These are phyloP conservation scores for Poeciliopsis prolifica DNA, from an alignment of 2,113 vertebrate genomes.

Conservation along the genomic window DNA sequence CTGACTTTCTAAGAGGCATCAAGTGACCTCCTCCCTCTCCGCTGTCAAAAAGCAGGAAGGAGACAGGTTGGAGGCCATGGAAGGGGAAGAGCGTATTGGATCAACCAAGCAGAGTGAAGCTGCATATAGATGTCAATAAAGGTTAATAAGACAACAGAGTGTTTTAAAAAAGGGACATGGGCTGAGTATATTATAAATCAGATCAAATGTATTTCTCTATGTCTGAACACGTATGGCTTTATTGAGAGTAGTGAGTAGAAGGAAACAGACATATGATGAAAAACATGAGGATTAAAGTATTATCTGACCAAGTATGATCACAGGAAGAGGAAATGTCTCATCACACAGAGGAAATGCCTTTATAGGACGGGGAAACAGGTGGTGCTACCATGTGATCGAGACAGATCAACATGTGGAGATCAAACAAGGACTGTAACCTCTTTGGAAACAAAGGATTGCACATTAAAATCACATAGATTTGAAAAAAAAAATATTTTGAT, in stretches of 20 bases:
- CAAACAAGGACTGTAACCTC: background rate
- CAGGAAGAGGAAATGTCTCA: slow-evolving; percentile 49
- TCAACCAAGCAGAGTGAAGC: slow-evolving; percentile 27
- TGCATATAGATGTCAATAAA: slow-evolving; percentile 22
- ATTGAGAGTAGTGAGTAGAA: slow-evolving; percentile 18
- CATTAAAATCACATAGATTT: background rate
- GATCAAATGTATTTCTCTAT: background rate
- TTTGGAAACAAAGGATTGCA: background rate
- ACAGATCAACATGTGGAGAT: slow-evolving; percentile 22
- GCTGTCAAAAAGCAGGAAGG: slow-evolving; percentile 71
- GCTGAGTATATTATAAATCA: slow-evolving; percentile 15
- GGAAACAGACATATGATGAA: slow-evolving; percentile 3
- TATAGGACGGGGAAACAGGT: slow-evolving; percentile 55
- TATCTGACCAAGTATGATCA: slow-evolving; percentile 21
- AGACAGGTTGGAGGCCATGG: slow-evolving; percentile 69
- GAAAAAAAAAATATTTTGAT: background rate
- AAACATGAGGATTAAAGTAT: slow-evolving; percentile 2
- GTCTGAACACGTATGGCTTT: background rate
- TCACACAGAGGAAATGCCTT: slow-evolving; percentile 51
- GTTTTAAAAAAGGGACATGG: slow-evolving; percentile 11
- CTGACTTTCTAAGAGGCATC: slow-evolving; percentile 65
- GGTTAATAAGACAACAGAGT: background rate
- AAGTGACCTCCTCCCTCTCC: slow-evolving; percentile 72
- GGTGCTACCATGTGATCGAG: slow-evolving; percentile 18
- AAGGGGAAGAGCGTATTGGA: slow-evolving; percentile 73